Conservation (phyloP, 1,140 invertebrate genomes). For the Latrodectus geometricus region DNA sequence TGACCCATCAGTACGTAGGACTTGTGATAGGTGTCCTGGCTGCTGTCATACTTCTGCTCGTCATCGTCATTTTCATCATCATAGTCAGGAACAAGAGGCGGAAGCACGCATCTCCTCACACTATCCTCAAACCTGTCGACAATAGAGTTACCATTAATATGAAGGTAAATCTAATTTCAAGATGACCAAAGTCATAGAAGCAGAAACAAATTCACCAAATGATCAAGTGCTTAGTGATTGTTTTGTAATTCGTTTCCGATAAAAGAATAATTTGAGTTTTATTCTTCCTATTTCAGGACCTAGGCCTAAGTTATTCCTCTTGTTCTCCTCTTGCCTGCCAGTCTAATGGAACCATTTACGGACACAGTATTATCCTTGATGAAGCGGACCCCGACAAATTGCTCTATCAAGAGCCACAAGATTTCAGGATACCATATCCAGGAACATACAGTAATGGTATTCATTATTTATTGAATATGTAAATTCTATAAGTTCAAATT, state of each 20-base stretch:
- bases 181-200: no score
- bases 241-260: no score
- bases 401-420: constrained; percentile 68
- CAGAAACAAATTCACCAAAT: neutral
- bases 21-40: constrained; percentile 83
- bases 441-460: constrained; percentile 68
- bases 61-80: constrained; percentile 80
- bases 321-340: constrained; percentile 68
- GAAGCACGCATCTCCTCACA: constrained; percentile 81
- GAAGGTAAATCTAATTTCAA: constrained; percentile 71
- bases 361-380: constrained; percentile 71
- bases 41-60: constrained; percentile 77
- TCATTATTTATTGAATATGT: no score
- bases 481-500: no score
- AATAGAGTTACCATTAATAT: constrained; percentile 76
- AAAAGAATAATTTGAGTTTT: neutral
- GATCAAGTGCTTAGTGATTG: neutral
- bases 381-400: constrained; percentile 68
- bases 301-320: constrained; percentile 67
- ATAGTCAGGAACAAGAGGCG: constrained; percentile 80
- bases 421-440: constrained; percentile 66
- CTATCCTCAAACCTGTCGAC: constrained; percentile 76
- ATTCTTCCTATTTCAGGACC: constrained; percentile 62
- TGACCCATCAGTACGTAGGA: constrained; percentile 76
- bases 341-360: constrained; percentile 73